Evolutionary conservation across 2,888 invertebrate genomes (phyloP).

Genomic region (Clunio marinus): DNA sequence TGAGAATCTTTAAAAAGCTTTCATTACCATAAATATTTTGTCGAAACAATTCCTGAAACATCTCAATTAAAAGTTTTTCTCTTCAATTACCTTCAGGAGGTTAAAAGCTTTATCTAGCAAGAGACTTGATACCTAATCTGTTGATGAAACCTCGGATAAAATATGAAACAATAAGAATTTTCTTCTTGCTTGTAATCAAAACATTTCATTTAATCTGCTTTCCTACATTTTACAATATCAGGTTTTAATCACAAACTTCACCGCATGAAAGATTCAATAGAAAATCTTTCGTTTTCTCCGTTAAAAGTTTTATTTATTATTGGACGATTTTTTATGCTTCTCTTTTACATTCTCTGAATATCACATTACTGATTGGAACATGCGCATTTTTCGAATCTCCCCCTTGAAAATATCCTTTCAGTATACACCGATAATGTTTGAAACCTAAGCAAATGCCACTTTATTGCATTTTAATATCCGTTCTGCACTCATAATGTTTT

Average conservation of each 20-base stretch:
- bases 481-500: slow-evolving; percentile 33
- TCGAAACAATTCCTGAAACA: too few relatives aligned
- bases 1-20: too few relatives aligned
- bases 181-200: too few relatives aligned
- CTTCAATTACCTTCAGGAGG: too few relatives aligned
- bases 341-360: slow-evolving; percentile 10
- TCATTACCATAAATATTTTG: too few relatives aligned
- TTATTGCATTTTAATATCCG: slow-evolving; percentile 37
- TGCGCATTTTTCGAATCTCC: slow-evolving; percentile 14
- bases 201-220: too few relatives aligned
- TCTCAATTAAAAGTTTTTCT: too few relatives aligned
- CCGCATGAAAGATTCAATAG: neutral
- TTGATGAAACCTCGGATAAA: too few relatives aligned
- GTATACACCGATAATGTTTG: neutral
- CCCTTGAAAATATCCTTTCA: slow-evolving; percentile 1
- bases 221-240: neutral
- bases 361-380: slow-evolving; percentile 24
- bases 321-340: slow-evolving; percentile 14
- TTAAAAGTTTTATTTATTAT: neutral
- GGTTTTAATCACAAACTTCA: slow-evolving; percentile 13
- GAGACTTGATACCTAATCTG: too few relatives aligned
- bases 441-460: slow-evolving; percentile 29
- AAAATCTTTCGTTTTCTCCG: slow-evolving; percentile 4
- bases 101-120: too few relatives aligned
- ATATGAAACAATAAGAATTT: too few relatives aligned